phyloP scores from a whole-genome alignment of 2,888 invertebrate species.

The Rhagonycha fulva region DNA sequence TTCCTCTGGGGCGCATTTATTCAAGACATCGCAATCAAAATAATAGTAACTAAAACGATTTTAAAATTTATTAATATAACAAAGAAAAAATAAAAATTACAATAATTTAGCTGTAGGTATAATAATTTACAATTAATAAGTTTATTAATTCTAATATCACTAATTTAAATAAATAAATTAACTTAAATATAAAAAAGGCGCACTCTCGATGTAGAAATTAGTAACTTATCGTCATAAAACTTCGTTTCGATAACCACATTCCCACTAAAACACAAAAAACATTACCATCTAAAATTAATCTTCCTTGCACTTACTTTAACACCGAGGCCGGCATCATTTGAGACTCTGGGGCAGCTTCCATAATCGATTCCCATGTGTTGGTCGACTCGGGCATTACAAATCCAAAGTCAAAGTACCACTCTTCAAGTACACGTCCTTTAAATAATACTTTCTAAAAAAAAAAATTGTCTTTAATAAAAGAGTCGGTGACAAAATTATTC shows the following conservation, averaged over 20 bases:
- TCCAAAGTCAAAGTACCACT: conserved; percentile 99
- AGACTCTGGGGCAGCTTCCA: conserved; percentile 98
- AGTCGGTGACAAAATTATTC: not conserved
- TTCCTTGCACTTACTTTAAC: conserved; percentile 72
- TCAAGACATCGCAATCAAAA: too few relatives aligned
- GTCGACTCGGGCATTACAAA: conserved; percentile 98
- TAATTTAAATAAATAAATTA: not conserved
- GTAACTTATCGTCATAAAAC: conserved; percentile 92
- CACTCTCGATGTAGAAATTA: conserved; percentile 93
- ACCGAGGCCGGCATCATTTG: conserved; percentile 99
- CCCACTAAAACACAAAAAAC: conserved; percentile 68
- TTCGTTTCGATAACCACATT: conserved; percentile 96
- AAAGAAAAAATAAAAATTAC: not conserved
- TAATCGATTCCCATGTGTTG: conserved; percentile 98
- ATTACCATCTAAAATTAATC: conserved; percentile 5
- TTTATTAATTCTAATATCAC: not conserved
- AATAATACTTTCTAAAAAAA: conserved; percentile 72
- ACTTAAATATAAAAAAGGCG: conserved; percentile 87
- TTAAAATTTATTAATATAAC: not conserved
- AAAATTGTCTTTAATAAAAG: not conserved
- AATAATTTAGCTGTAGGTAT: not conserved
- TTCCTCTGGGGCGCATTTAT: too few relatives aligned
- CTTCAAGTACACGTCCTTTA: conserved; percentile 91
- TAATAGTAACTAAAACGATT: not conserved
- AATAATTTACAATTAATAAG: not conserved